Conservation (phyloP, 1,140 invertebrate species). For the Eciton burchellii region DNA sequence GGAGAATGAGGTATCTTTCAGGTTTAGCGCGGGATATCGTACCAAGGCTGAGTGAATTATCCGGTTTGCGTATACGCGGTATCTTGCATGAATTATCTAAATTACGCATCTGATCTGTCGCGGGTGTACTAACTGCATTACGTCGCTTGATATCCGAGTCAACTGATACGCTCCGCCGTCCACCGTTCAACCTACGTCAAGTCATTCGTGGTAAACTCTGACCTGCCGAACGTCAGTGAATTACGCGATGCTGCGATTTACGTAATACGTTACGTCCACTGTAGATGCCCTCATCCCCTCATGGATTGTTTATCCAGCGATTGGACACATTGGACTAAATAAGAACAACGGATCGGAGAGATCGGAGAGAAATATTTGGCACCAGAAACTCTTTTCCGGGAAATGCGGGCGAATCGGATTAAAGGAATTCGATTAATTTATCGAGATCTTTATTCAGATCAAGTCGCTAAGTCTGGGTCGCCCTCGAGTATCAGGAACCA, state of each 20-base stretch:
- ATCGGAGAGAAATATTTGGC: background rate
- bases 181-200: slow-evolving; percentile 36
- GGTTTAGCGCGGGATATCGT: slow-evolving; percentile 29
- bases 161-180: slow-evolving; percentile 32
- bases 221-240: slow-evolving; percentile 41
- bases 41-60: slow-evolving; percentile 56
- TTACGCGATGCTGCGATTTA: slow-evolving; percentile 30
- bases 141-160: slow-evolving; percentile 55
- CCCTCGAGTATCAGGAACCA: background rate
- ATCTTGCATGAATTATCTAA: slow-evolving; percentile 56
- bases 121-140: slow-evolving; percentile 47
- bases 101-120: slow-evolving; percentile 58
- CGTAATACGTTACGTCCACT: background rate
- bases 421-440: background rate
- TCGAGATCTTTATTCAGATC: slow-evolving; percentile 3
- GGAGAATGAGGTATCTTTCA: slow-evolving; percentile 38
- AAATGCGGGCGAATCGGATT: background rate
- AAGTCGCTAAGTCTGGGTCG: background rate
- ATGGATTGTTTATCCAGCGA: background rate
- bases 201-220: slow-evolving; percentile 28
- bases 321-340: background rate
- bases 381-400: background rate
- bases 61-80: slow-evolving; percentile 46
- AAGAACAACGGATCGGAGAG: background rate
- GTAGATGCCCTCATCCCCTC: background rate